phyloP scores from a whole-genome alignment of 2,888 invertebrate species.

The Nipponacmea schrenckii region DNA sequence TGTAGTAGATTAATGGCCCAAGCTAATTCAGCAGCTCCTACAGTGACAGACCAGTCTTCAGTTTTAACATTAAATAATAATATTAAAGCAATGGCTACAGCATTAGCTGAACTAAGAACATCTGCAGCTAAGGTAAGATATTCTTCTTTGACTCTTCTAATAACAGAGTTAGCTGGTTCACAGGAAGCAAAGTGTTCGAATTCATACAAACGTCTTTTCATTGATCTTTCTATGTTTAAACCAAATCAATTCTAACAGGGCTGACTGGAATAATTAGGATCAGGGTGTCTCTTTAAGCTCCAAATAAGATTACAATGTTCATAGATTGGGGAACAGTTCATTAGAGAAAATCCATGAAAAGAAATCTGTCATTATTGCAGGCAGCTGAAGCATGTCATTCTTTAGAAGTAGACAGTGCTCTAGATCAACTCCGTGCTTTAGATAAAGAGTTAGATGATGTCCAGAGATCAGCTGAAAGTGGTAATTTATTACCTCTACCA shows the following conservation, averaged over 20 bases:
- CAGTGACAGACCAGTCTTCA: slow-evolving; percentile 81
- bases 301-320: too few species aligned
- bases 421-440: slow-evolving; percentile 82
- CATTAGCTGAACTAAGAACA: slow-evolving; percentile 76
- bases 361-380: slow-evolving; percentile 17
- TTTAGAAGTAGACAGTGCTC: slow-evolving; percentile 83
- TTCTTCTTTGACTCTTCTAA: too few species aligned
- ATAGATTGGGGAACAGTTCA: too few species aligned
- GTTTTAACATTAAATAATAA: slow-evolving; percentile 80
- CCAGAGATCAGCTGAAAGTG: slow-evolving; percentile 79
- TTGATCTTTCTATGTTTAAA: neutral
- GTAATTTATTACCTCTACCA: slow-evolving; percentile 82
- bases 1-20: slow-evolving; percentile 78
- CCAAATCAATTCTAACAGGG: too few species aligned
- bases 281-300: too few species aligned
- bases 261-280: too few species aligned
- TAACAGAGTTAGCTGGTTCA: too few species aligned
- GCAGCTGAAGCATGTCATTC: slow-evolving; percentile 69
- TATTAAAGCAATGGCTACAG: slow-evolving; percentile 74
- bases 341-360: too few species aligned
- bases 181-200: neutral
- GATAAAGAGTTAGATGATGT: slow-evolving; percentile 86
- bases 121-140: slow-evolving; percentile 68
- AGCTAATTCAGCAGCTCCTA: slow-evolving; percentile 84
- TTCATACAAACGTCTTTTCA: neutral